These are phyloP conservation scores for Paramormyrops kingsleyae DNA, from an alignment of 2,113 vertebrate genomes.

Conservation along the genomic window DNA sequence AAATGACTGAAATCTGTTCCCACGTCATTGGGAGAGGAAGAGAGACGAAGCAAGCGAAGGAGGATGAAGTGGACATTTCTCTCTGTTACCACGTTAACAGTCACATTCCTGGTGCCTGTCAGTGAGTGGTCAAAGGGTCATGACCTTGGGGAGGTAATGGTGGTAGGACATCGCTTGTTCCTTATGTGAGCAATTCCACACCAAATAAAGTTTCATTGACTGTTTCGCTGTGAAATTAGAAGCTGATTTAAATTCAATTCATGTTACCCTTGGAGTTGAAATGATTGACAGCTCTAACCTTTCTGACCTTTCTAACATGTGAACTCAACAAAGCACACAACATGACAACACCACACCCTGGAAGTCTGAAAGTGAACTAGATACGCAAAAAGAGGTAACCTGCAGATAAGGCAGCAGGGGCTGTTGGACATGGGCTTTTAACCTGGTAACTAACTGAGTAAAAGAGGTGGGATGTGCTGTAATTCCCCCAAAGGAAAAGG, in stretches of 20 bases:
- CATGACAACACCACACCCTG: neutral
- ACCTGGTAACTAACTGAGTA: neutral
- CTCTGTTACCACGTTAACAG: neutral
- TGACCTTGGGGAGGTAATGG: neutral
- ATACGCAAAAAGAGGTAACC: neutral
- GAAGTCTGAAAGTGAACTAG: neutral
- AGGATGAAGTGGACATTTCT: neutral
- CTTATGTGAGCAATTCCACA: neutral
- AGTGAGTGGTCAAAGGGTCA: neutral
- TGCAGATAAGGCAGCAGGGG: neutral
- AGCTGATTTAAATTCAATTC: slow-evolving; percentile 11
- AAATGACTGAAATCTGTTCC: neutral
- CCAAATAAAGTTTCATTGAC: neutral
- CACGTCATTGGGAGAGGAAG: neutral
- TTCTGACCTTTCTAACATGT: neutral
- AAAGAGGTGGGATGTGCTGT: neutral
- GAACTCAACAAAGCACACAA: neutral
- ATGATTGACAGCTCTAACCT: neutral
- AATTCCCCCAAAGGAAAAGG: neutral
- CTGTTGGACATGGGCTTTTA: neutral
- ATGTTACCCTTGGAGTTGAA: neutral
- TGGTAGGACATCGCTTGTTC: neutral
- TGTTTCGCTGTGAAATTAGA: neutral
- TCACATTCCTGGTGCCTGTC: neutral
- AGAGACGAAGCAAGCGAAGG: neutral